These are phyloP conservation scores for Periparus ater DNA, from an alignment of 2,797 vertebrate genomes.

Conservation along the genomic window DNA sequence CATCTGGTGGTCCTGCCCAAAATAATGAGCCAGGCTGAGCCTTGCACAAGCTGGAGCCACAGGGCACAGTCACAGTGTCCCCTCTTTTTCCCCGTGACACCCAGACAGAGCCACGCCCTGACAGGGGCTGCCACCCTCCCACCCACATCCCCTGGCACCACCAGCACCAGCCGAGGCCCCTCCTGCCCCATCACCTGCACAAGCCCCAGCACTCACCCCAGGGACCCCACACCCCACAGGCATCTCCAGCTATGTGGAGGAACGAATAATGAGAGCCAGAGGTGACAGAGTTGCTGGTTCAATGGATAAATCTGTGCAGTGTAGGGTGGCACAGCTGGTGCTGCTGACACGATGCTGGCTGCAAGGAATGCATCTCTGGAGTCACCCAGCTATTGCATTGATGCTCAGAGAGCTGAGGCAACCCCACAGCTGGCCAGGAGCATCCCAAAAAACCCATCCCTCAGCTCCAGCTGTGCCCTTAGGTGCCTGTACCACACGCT, in stretches of 20 bases:
- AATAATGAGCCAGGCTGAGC: background rate
- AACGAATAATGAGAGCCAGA: background rate
- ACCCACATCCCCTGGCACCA: background rate
- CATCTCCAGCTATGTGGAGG: background rate
- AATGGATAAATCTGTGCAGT: rapidly evolving
- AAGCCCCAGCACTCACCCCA: background rate
- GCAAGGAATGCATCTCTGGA: background rate
- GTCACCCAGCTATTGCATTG: background rate
- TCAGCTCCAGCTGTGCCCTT: background rate
- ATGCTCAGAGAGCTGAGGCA: background rate
- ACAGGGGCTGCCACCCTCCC: background rate
- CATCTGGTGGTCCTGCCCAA: background rate
- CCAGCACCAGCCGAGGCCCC: background rate
- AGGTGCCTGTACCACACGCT: background rate
- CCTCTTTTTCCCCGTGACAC: background rate
- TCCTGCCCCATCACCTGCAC: background rate
- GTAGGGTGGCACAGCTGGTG: background rate
- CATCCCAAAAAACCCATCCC: background rate
- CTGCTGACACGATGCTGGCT: rapidly evolving
- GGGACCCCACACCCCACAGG: background rate
- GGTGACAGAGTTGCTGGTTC: rapidly evolving
- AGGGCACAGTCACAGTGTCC: rapidly evolving
- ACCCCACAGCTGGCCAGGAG: background rate
- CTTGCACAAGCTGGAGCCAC: background rate
- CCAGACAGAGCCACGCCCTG: rapidly evolving